These are phyloP conservation scores for Eupithecia inturbata DNA, from an alignment of 2,888 invertebrate species.

Conservation along the genomic window DNA sequence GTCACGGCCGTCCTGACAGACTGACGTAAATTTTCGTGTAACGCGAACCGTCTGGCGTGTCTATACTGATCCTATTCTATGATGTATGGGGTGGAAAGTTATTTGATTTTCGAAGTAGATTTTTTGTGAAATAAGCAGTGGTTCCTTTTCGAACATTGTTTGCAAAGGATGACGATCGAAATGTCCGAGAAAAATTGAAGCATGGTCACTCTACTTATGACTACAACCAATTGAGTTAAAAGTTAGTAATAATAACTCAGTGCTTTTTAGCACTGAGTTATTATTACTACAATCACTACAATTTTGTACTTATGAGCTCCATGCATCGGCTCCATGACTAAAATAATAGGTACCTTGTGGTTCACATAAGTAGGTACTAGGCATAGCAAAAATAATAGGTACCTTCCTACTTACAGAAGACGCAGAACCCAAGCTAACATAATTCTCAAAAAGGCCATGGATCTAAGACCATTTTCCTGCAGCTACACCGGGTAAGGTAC, in stretches of 20 bases:
- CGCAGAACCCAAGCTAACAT: no score
- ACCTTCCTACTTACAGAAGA: no score
- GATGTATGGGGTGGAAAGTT: constrained; percentile 16
- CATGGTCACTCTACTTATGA: background rate
- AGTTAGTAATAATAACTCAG: background rate
- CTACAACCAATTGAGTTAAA: background rate
- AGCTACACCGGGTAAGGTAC: no score
- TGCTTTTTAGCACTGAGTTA: no score
- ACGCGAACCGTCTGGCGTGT: constrained; percentile 66
- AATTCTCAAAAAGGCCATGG: no score
- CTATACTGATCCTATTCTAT: constrained; percentile 34
- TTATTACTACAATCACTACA: background rate
- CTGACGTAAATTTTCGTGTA: constrained; percentile 75
- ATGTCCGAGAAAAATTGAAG: background rate
- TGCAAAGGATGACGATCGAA: background rate
- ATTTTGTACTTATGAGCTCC: background rate
- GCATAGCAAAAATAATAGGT: no score
- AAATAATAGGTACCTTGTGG: no score
- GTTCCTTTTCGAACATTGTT: constrained; percentile 8
- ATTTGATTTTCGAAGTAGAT: constrained; percentile 11
- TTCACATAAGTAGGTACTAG: no score
- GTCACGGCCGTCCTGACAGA: constrained; percentile 56
- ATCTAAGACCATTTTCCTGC: no score
- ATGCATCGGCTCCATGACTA: no score
- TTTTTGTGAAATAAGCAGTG: background rate